phyloP scores from a whole-genome alignment of 2,797 vertebrate species.

The Podargus strigoides region DNA sequence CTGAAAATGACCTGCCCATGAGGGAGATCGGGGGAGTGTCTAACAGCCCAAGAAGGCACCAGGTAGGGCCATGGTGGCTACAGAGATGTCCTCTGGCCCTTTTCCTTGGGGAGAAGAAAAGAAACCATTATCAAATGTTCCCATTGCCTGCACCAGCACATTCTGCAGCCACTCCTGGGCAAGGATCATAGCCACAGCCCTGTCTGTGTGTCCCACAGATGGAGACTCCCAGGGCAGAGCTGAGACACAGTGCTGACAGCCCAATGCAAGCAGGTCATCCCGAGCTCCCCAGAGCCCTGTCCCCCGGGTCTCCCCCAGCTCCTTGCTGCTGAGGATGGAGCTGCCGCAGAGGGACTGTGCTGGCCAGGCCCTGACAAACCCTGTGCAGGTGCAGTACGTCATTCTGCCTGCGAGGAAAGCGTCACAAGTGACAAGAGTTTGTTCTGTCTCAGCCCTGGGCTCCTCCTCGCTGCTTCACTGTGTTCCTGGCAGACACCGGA shows the following conservation, averaged over 20 bases:
- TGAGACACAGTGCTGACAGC: fast-evolving
- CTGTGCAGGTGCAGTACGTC: fast-evolving
- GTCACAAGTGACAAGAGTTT: not conserved
- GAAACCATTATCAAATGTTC: not conserved
- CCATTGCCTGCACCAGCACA: not conserved
- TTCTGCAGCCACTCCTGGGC: not conserved
- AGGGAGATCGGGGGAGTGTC: not conserved
- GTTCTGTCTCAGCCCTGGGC: not conserved
- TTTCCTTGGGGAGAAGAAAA: not conserved
- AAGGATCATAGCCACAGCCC: too few species aligned
- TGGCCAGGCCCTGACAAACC: not conserved
- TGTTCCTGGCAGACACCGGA: not conserved
- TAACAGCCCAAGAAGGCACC: not conserved
- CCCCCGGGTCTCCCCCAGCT: not conserved
- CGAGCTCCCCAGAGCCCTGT: fast-evolving
- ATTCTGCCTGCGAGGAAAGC: not conserved
- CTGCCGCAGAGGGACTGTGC: fast-evolving
- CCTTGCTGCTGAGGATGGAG: not conserved
- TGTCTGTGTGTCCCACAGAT: not conserved
- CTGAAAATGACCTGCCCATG: not conserved
- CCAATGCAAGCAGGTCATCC: not conserved
- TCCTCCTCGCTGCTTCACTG: fast-evolving
- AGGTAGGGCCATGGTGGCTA: not conserved
- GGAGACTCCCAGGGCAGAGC: not conserved
- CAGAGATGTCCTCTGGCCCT: not conserved